These are phyloP conservation scores for Grammomys dolichurus DNA, from an alignment of 2,113 vertebrate species.

Conservation along the genomic window DNA sequence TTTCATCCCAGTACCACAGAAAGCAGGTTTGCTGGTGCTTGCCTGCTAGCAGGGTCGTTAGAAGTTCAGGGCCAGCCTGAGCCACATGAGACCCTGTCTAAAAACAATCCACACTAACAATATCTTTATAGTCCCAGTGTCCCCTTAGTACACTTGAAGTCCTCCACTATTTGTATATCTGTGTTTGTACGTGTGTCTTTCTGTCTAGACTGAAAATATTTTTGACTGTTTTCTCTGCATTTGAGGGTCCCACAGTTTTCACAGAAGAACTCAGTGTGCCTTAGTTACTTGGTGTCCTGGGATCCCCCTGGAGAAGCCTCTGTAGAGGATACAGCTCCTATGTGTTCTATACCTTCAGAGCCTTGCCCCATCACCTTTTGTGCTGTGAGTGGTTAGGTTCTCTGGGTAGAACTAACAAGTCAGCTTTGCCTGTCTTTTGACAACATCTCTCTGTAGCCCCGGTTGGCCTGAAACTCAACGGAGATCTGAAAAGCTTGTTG, in stretches of 20 bases:
- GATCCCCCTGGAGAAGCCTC: background rate
- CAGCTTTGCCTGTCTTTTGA: background rate
- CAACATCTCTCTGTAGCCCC: background rate
- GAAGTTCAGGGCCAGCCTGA: background rate
- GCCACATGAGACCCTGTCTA: background rate
- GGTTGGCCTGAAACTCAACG: background rate
- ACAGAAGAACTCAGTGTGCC: background rate
- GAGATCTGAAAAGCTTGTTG: background rate
- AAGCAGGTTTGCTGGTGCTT: background rate
- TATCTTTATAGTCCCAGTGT: background rate
- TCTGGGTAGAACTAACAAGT: background rate
- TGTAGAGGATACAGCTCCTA: background rate
- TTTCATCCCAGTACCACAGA: background rate
- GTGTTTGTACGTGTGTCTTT: background rate
- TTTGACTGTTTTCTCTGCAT: background rate
- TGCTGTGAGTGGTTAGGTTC: background rate
- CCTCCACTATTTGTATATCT: background rate
- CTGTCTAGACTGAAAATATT: background rate
- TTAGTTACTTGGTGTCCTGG: background rate
- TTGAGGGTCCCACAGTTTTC: background rate
- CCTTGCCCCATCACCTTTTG: background rate
- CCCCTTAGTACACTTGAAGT: background rate
- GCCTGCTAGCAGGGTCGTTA: background rate
- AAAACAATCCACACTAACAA: background rate
- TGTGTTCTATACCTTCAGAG: background rate